phyloP scores from a whole-genome alignment of 2,888 invertebrate species.

The Caenorhabditis becei region DNA sequence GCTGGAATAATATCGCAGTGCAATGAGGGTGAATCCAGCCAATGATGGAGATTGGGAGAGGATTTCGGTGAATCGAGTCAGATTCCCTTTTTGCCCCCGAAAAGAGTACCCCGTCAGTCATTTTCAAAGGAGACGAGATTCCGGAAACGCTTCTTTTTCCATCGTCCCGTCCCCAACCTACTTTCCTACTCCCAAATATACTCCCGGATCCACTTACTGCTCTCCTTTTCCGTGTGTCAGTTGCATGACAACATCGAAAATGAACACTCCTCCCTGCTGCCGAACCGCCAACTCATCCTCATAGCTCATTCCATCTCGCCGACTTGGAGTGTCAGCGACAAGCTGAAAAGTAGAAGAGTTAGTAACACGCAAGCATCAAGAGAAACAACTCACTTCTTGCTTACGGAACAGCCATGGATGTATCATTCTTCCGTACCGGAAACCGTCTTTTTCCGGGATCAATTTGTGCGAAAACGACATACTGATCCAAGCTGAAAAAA shows the following conservation, averaged over 20 bases:
- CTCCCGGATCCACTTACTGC: constrained; percentile 43
- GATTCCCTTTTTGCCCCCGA: neutral
- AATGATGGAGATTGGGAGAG: constrained; percentile 35
- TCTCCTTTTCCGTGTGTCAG: constrained; percentile 44
- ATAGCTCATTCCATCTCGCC: constrained; percentile 83
- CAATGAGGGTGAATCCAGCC: constrained; percentile 33
- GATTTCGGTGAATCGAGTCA: neutral
- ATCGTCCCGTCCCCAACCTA: neutral
- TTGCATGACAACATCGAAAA: constrained; percentile 98
- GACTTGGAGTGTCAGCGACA: constrained; percentile 58
- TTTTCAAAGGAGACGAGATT: neutral
- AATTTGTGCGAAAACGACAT: constrained; percentile 55
- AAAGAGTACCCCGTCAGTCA: neutral
- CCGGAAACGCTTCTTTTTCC: neutral
- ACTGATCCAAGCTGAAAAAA: constrained; percentile 43
- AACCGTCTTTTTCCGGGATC: constrained; percentile 46
- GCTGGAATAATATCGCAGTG: constrained; percentile 58
- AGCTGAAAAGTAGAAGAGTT: constrained; percentile 19
- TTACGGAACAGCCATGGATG: constrained; percentile 47
- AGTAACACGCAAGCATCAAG: too few species aligned
- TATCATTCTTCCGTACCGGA: constrained; percentile 45
- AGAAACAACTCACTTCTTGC: constrained; percentile 41
- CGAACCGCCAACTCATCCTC: constrained; percentile 95
- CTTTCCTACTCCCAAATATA: neutral
- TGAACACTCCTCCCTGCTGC: constrained; percentile 97